Evolutionary conservation across 2,888 invertebrate genomes (phyloP), one percentile per base, ranked within the genome.

Genomic region (Bugula neritina): DNA sequence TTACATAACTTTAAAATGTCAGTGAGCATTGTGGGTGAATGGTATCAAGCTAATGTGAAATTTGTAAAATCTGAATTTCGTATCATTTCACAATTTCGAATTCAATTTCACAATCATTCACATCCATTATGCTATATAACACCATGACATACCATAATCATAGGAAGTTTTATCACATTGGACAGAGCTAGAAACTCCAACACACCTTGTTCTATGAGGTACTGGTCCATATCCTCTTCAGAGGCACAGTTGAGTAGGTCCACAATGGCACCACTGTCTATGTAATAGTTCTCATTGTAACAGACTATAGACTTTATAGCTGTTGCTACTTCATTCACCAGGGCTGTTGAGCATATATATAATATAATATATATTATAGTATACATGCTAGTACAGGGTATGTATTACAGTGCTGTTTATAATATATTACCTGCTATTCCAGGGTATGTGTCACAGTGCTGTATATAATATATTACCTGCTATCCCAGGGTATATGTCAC

Each of bases 231-330:
- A 23, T 70, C 52, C 2, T n/a, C 70, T 23, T 70, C 70, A 23
- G 70, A 5, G 5, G 13, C 43, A 54, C 70, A 70, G 29, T 54
- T n/a, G 10, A 70, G 54, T 27, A 70, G 10, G 2, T 70, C 54
- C 10, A 54, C 70, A 10, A 70, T 70, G 23, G 70, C 70, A 5
- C 70, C 70, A 2, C 25, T 54, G 52, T 70, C 70, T 23, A 70
- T 54, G 70, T 25, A 70, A 27, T 43, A 70, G 43, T 70, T 70
- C 52, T 70, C 70, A 54, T 54, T 70, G 54, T 70, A 70, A 29
- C 70, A 70, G 2, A 70, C 29, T 17, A 70, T 29, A 43, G 70
- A 35, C 54, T 43, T 70, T 5, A 70, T 52, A 3, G 70, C 70
- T 23, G 70, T 13, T 5, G 70, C 70, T 17, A 70, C 54, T 29